Percentiles rank a stretch among this genome's conserved stretches.
Conservation (phyloP, 1,140 invertebrate species). For the Amyelois transitella region DNA sequence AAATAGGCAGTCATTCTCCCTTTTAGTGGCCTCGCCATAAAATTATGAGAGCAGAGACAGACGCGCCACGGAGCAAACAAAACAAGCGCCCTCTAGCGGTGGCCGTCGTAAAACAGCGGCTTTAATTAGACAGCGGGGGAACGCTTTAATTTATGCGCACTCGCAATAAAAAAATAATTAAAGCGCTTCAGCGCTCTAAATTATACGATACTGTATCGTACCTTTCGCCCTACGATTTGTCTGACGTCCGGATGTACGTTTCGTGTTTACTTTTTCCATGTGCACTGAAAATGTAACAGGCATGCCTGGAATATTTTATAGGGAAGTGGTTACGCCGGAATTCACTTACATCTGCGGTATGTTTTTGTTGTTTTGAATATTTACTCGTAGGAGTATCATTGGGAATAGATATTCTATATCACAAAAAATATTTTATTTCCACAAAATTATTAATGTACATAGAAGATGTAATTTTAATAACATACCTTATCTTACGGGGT, state of each 20-base stretch:
- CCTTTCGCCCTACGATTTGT: neutral
- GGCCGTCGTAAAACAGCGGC: neutral
- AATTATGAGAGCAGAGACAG: neutral
- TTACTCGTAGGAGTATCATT: no score
- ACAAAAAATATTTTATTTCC: no score
- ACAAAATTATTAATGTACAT: no score
- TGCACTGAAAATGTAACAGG: no score
- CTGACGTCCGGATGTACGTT: neutral
- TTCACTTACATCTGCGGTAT: no score
- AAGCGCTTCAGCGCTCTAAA: neutral
- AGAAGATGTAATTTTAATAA: no score
- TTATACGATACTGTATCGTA: neutral
- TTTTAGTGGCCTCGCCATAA: neutral
- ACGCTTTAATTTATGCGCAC: slow-evolving; percentile 9
- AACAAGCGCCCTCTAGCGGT: neutral
- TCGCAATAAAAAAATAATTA: slow-evolving; percentile 9
- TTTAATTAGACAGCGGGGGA: slow-evolving; percentile 8
- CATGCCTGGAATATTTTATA: no score
- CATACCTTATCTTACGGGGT: no score
- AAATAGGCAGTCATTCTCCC: neutral
- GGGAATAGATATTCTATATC: no score
- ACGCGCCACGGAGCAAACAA: neutral
- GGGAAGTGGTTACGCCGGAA: no score
- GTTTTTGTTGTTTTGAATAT: no score
- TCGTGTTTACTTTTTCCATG: no score